Base-by-base conservation (phyloP, 2,888 invertebrate genomes). In the Agrotis puta region DNA sequence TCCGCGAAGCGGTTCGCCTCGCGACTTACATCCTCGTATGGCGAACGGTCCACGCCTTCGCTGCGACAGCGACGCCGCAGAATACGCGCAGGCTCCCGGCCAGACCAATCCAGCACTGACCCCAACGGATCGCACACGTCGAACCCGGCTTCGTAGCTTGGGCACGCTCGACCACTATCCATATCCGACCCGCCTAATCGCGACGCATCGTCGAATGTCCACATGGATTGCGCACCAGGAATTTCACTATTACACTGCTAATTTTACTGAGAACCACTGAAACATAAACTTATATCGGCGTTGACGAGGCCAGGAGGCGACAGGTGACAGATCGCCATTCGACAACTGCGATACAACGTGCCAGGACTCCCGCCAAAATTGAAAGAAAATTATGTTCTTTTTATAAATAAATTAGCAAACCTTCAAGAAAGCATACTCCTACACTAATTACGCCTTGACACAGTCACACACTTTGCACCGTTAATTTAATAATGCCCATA, bases 31-130 rank as follows among this genome's bases (percentile, higher is more conserved):
- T 95, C 94, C 91, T 96, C 96, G 87, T 94, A 96, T 62, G 96
- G 95, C 81, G 96, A 95, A 64, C 95, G 92, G 81, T 96, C 96
- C 57, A 96, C 89, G 63, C 96, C 95, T 85, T 96, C 96, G 86
- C 96, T 96, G 85, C 95, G 95, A 87, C 96, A 96, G 82, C 96
- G 94, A 67, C 96, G 94, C 82, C 96, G 93, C 84, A 95, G 84
- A 77, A 95, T 94, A 56, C 94, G 93, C 73, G 95, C 95, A 83
- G 95, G 92, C 77, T 91, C 92, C 67, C 93, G 90, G 74, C 91
- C 91, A 70, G 93, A 89, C 91, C 93, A 94, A 92, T 94, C 93
- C 84, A 95, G 89, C 80, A 94, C 94, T 61, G 94, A 92, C 73
- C 91, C 94, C 76, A 96, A 85, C 33, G 94, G 94, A 91, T 95